phyloP scores from a whole-genome alignment of 2,888 invertebrate genomes.

The Cheiracanthium punctorium region DNA sequence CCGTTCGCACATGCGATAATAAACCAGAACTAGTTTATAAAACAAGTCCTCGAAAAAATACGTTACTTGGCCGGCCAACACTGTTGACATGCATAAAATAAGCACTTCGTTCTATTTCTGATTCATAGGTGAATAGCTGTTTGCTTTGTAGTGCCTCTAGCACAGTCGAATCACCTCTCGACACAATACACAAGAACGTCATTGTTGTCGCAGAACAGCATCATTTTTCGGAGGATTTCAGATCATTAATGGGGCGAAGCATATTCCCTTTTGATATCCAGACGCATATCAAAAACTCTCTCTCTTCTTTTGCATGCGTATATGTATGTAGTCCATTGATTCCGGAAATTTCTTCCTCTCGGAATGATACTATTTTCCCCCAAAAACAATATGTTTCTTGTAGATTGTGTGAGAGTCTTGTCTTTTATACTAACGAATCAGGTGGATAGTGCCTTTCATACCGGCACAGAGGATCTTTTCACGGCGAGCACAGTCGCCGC shows the following conservation, averaged over 20 bases:
- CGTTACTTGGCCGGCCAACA: too few relatives aligned
- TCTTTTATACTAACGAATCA: slow-evolving; percentile 1
- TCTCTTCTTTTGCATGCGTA: not conserved
- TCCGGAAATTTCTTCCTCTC: not conserved
- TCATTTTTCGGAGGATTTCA: not conserved
- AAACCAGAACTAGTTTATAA: too few relatives aligned
- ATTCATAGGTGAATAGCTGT: not conserved
- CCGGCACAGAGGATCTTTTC: not conserved
- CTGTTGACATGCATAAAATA: not conserved
- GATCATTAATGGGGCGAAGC: too few relatives aligned
- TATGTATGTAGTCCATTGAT: too few relatives aligned
- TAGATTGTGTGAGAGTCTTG: slow-evolving; percentile 8
- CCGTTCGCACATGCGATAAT: too few relatives aligned
- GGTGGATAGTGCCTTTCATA: not conserved
- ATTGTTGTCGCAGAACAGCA: not conserved
- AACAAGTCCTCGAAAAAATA: too few relatives aligned
- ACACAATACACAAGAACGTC: not conserved
- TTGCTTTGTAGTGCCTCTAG: not conserved
- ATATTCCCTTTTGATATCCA: not conserved
- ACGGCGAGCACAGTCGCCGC: slow-evolving; percentile 3
- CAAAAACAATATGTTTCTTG: slow-evolving; percentile 12
- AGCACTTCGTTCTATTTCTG: not conserved
- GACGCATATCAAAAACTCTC: not conserved
- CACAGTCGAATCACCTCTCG: not conserved
- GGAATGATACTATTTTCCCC: slow-evolving; percentile 7